Conservation (phyloP, 2,797 vertebrate species). For the Poeciliopsis presidionis region DNA sequence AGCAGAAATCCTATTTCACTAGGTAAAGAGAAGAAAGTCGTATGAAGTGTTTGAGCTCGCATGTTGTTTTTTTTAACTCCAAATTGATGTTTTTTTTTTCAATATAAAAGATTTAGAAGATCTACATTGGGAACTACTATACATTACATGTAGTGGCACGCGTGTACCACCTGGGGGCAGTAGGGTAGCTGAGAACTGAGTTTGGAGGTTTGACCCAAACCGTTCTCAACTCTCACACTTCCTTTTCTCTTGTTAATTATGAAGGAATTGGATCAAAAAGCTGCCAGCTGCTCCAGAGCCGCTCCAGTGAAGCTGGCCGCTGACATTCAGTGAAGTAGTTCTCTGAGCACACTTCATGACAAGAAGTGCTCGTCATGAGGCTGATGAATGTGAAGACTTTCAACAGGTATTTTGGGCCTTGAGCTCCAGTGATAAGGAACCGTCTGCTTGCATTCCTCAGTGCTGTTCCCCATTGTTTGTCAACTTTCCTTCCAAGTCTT, state of each 20-base stretch:
- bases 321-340: neutral
- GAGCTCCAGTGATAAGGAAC: conserved; percentile 39
- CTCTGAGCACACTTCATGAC: neutral
- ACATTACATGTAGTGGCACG: neutral
- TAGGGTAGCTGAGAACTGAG: neutral
- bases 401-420: conserved; percentile 15
- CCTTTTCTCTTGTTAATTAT: neutral
- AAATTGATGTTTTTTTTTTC: neutral
- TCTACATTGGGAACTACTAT: too few relatives aligned
- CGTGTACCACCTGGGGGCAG: neutral
- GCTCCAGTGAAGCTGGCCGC: neutral
- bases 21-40: neutral
- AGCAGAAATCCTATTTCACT: neutral
- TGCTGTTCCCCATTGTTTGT: conserved; percentile 3
- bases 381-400: conserved; percentile 4
- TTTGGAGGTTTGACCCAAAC: neutral
- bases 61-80: too few relatives aligned
- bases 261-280: neutral
- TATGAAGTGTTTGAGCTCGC: too few relatives aligned
- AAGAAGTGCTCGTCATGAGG: neutral
- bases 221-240: neutral
- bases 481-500: conserved; percentile 20
- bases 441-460: conserved; percentile 55
- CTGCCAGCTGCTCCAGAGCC: neutral
- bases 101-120: too few relatives aligned